A percentile compares a stretch with the other conserved stretches of the same genome.
These are phyloP conservation scores for Pseudomyrmex gracilis DNA, from an alignment of 1,140 invertebrate genomes.

Conservation along the genomic window DNA sequence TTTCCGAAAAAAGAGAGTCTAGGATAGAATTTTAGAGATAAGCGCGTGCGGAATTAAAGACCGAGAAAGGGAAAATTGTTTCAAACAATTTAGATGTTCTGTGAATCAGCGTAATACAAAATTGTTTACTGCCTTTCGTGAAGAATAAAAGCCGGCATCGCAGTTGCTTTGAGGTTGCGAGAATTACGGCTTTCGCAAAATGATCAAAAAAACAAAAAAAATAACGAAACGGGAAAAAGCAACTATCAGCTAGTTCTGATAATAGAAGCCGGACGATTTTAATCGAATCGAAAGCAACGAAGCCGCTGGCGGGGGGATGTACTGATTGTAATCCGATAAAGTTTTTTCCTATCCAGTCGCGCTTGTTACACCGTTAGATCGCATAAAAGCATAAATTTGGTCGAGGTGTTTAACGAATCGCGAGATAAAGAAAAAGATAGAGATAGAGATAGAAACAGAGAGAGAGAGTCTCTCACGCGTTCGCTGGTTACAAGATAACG, in stretches of 20 bases:
- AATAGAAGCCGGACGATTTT: conserved; percentile 48
- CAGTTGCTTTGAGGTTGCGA: background rate
- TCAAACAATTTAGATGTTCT: background rate
- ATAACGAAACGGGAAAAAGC: background rate
- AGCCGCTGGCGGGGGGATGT: conserved; percentile 44
- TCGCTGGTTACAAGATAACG: conserved; percentile 63
- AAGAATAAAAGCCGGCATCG: background rate
- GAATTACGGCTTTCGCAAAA: conserved; percentile 7
- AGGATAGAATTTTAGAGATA: background rate
- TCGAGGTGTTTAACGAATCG: conserved; percentile 59
- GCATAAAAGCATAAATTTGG: conserved; percentile 71
- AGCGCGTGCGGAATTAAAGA: background rate
- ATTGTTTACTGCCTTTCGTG: conserved; percentile 16
- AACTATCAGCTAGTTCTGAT: conserved; percentile 24
- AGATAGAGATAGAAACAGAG: background rate
- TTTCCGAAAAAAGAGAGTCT: background rate
- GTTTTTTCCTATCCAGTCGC: conserved; percentile 4
- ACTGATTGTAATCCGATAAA: conserved; percentile 62
- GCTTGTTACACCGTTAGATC: conserved; percentile 62
- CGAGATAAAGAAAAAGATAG: conserved; percentile 15
- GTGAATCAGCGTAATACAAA: conserved; percentile 20
- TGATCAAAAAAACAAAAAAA: background rate
- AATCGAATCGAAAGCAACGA: conserved; percentile 60
- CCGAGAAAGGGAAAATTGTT: background rate
- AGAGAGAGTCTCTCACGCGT: background rate